phyloP scores from a whole-genome alignment of 1,140 invertebrate genomes.

The Kradibia gibbosae region DNA sequence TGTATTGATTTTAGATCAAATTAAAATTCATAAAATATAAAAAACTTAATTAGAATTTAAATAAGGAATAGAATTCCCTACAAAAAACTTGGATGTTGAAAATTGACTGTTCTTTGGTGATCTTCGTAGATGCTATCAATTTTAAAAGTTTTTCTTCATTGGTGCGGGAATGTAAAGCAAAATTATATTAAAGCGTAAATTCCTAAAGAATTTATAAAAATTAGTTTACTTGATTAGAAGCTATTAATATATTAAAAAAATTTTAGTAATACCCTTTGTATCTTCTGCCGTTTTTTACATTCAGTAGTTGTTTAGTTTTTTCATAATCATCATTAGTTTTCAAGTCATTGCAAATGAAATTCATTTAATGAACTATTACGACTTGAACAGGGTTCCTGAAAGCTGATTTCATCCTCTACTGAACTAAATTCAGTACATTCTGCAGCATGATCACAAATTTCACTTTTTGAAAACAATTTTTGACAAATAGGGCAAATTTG shows the following conservation, averaged over 20 bases:
- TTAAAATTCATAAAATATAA: too few relatives aligned
- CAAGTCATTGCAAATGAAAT: slow-evolving; percentile 56
- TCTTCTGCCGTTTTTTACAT: slow-evolving; percentile 51
- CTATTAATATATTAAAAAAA: background rate
- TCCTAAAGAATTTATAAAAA: background rate
- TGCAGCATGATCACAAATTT: slow-evolving; percentile 60
- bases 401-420: slow-evolving; percentile 39
- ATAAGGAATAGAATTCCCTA: too few relatives aligned
- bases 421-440: slow-evolving; percentile 56
- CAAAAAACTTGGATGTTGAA: too few relatives aligned
- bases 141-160: background rate
- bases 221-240: background rate
- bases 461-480: slow-evolving; percentile 50
- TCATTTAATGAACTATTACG: slow-evolving; percentile 13
- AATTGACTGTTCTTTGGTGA: background rate
- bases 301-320: slow-evolving; percentile 54
- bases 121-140: background rate
- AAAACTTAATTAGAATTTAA: too few relatives aligned
- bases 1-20: too few relatives aligned
- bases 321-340: slow-evolving; percentile 48
- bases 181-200: background rate
- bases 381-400: slow-evolving; percentile 18
- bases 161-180: background rate
- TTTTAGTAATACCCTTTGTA: background rate
- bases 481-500: slow-evolving; percentile 61